Evolutionary conservation across 1,140 invertebrate species (phyloP).

Genomic region (Pseudomyrmex flavicornis): DNA sequence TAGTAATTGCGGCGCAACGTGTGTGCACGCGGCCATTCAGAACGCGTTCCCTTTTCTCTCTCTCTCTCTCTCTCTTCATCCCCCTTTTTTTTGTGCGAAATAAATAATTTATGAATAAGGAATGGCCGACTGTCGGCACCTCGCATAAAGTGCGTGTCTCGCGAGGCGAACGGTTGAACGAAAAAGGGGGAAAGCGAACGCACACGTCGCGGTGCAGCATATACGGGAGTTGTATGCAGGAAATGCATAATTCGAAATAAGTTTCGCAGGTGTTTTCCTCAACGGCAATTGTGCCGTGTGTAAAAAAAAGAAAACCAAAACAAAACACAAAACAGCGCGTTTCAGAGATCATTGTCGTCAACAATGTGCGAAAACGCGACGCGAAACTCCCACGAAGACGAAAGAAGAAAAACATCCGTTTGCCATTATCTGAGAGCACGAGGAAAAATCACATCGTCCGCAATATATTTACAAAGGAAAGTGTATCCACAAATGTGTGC

Average conservation of each 20-base stretch:
- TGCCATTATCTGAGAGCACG: neutral
- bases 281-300: conserved; percentile 32
- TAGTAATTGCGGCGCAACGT: conserved; percentile 39
- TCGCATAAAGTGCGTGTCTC: conserved; percentile 39
- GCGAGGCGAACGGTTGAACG: conserved; percentile 19
- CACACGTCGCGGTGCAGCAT: neutral
- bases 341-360: neutral
- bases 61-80: neutral
- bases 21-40: neutral
- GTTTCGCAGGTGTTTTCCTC: conserved; percentile 58
- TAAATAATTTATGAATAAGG: conserved; percentile 77
- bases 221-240: conserved; percentile 19
- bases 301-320: conserved; percentile 32
- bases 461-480: neutral
- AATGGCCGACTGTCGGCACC: conserved; percentile 66
- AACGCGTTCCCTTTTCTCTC: neutral
- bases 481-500: no score
- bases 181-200: conserved; percentile 60
- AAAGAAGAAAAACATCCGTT: neutral
- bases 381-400: no score
- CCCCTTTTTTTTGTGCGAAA: conserved; percentile 46
- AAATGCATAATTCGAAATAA: conserved; percentile 67
- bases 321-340: neutral
- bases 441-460: neutral
- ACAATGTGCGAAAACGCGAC: neutral